Base-by-base conservation (phyloP, 2,113 vertebrate species). In the Ovis canadensis region DNA sequence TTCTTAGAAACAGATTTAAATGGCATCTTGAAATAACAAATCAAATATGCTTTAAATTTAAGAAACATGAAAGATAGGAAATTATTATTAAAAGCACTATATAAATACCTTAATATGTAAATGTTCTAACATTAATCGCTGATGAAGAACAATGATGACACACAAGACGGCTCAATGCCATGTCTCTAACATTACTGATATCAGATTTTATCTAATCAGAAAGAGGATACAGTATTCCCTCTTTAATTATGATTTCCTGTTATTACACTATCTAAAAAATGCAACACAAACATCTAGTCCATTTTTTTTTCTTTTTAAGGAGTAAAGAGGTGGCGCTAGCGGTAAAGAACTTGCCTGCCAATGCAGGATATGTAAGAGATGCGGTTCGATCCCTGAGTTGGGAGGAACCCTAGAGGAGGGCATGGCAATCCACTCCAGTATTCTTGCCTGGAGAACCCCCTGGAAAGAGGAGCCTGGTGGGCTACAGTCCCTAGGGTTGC, bases 81-180 rank as follows among this genome's bases (percentile, higher is more conserved):
- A 45, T 88, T 88, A 93, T 50, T 84, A 95, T 55, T 85, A 90
- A 91, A 91, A 91, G 77, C 54, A 82, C n/a, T 92, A 88, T 21
- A 84, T 27, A 95, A 89, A 95, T 64, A 55, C 43, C 5, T n/a
- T 55, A 14, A 91, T 71, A 88, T 48, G 11, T 48, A 50, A 14
- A 3, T 50, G 50, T 13, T 57, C 31, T 33, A 82, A 77, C 43
- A 84, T n/a, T 85, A 59, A 62, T 10, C 86, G 33, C 60, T 94
- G 82, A 97, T 62, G 60, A 93, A 95, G 40, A 55, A 91, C 21
- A 62, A 95, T 55, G 19, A 36, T 40, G 15, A 86, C 52, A 95
- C 16, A 74, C 82, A 93, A 90, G 36, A 64, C 67, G 86, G 31
- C 33, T 87, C 74, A 57, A 82, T 16, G 71, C 27, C n/a, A 45